Evolutionary conservation across 2,888 invertebrate species (phyloP), one percentile per base, ranked within the genome.

Genomic region (Chymomyza procnemis): DNA sequence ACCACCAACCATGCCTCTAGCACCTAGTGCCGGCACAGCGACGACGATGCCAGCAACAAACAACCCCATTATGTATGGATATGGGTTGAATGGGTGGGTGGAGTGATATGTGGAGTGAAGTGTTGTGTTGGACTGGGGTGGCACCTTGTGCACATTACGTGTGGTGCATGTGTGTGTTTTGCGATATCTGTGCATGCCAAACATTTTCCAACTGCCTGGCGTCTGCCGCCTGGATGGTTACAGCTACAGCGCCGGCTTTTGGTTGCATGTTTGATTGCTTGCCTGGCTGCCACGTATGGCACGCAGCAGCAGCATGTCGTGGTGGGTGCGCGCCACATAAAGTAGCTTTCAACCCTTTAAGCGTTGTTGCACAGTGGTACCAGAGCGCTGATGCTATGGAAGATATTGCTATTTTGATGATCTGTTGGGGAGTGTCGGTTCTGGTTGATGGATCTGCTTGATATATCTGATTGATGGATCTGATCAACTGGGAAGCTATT

Each of bases 121-220:
- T 19, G 26, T 1, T 19, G 1, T 4, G 16, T 52, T 26, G 21
- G 18, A 26, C 9, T 16, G 6, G 22, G 14, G 8, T n/a, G 16
- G 22, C 56, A 41, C 34, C 34, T 41, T 56, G 30, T 56, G n/a
- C 55, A 12, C 21, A 16, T 48, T 30, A 19, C 47, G 50, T 12
- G 46, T 72, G 57, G n/a, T n/a, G n/a, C n/a, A n/a, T 62, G 69
- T 69, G 75, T 69, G 69, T 66, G 66, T n/a, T n/a, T 71, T 71
- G 71, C 63, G 34, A 69, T 80, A 83, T 83, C 83, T 80, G 74
- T 83, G 80, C 77, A 83, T 75, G 76, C 73, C 83, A 83, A 83
- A 80, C 80, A 77, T 75, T 78, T 73, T 50, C 55, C 59, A 47
- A 58, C n/a, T 58, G 52, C 22, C 21, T 41, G 34, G 3, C 34